Conservation (phyloP, 2,797 vertebrate species). For the Hapalemur alaotrensis region DNA sequence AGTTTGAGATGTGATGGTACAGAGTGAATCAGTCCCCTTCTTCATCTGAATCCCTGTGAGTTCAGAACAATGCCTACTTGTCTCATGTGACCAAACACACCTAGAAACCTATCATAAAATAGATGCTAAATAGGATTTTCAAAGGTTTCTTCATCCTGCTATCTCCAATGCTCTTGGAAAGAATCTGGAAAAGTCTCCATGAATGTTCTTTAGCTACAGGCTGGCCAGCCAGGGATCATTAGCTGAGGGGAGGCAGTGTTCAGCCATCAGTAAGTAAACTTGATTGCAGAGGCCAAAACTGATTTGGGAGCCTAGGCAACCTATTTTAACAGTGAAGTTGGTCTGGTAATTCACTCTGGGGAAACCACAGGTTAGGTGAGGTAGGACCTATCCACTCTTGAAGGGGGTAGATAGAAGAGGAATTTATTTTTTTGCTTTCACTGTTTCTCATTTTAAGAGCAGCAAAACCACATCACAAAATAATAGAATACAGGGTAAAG, state of each 20-base stretch:
- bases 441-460: neutral
- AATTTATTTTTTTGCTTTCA: neutral
- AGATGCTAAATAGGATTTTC: neutral
- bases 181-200: neutral
- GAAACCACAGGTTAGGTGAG: neutral
- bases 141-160: neutral
- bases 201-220: neutral
- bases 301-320: neutral
- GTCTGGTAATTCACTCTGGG: neutral
- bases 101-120: neutral
- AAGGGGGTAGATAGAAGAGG: neutral
- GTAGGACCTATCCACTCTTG: neutral
- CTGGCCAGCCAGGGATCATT: neutral
- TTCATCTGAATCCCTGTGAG: neutral
- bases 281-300: neutral
- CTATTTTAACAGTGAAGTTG: neutral
- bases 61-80: neutral
- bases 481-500: neutral
- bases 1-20: neutral
- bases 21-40: neutral
- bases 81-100: neutral
- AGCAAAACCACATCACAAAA: neutral
- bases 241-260: neutral
- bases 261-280: neutral
- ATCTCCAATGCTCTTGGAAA: neutral